Evolutionary conservation across 92 coral and sea anemone species (phyloP).

Genomic region (Bergia puertoricense): DNA sequence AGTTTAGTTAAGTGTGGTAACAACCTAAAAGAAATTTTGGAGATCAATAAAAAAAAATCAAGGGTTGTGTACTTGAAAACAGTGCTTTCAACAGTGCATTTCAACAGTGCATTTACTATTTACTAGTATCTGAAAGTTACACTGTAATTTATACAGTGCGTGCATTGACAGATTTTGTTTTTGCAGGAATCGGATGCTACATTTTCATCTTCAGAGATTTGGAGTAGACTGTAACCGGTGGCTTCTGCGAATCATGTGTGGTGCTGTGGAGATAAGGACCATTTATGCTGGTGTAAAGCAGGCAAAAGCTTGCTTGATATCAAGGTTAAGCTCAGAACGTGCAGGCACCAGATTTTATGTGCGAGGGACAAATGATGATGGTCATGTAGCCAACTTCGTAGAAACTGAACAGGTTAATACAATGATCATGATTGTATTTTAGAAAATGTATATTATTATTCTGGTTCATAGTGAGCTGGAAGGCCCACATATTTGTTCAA

Average conservation of each 20-base stretch:
- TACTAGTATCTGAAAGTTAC: too few relatives aligned
- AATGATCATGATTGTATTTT: too few relatives aligned
- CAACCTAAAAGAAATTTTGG: too few relatives aligned
- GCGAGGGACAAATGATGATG: slow-evolving; percentile 97
- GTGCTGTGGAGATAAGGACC: slow-evolving; percentile 91
- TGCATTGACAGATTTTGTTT: neutral
- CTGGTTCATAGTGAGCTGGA: too few relatives aligned
- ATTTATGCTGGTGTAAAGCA: slow-evolving; percentile 91
- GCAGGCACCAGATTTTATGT: slow-evolving; percentile 99
- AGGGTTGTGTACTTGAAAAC: too few relatives aligned
- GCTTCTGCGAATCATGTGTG: slow-evolving; percentile 94
- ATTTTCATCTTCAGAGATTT: slow-evolving; percentile 88
- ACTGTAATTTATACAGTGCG: neutral
- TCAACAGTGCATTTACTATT: too few relatives aligned
- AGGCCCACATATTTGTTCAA: too few relatives aligned
- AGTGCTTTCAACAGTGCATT: too few relatives aligned
- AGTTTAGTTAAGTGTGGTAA: too few relatives aligned
- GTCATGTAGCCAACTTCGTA: slow-evolving; percentile 98
- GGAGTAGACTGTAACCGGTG: slow-evolving; percentile 83
- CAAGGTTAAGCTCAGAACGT: slow-evolving; percentile 93
- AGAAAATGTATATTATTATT: too few relatives aligned
- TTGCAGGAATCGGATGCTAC: slow-evolving; percentile 91
- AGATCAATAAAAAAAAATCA: too few relatives aligned
- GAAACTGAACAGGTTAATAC: slow-evolving; percentile 93
- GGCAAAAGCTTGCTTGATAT: slow-evolving; percentile 92